A percentile compares a stretch with the other conserved stretches of the same genome.
Conservation (phyloP, 2,113 vertebrate genomes). For the Dendrocopos noguchii region DNA sequence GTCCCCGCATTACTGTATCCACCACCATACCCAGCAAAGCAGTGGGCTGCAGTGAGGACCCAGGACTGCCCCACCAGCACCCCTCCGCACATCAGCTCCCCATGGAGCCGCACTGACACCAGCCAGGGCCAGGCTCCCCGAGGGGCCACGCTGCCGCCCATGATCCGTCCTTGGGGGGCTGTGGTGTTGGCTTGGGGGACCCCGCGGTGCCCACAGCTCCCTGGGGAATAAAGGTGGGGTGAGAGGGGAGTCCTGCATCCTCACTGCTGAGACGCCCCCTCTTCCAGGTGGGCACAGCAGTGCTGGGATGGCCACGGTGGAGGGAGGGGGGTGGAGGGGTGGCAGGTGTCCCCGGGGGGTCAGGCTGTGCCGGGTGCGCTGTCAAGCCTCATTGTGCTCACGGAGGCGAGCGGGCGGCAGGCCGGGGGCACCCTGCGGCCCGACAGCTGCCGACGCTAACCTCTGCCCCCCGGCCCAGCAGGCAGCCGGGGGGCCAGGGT, state of each 20-base stretch:
- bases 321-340: neutral
- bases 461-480: slow-evolving; percentile 50
- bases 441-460: slow-evolving; percentile 68
- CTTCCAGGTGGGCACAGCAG: neutral
- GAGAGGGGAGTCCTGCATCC: neutral
- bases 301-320: neutral
- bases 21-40: slow-evolving; percentile 86
- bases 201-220: neutral
- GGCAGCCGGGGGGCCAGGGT: neutral
- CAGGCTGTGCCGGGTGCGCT: neutral
- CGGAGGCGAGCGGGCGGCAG: slow-evolving; percentile 34
- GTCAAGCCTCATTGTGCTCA: slow-evolving; percentile 65
- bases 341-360: neutral
- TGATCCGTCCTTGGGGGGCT: slow-evolving; percentile 27
- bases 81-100: slow-evolving; percentile 91
- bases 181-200: neutral
- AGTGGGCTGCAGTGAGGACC: slow-evolving; percentile 94
- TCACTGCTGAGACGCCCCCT: fast-evolving
- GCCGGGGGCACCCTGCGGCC: slow-evolving; percentile 33
- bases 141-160: slow-evolving; percentile 85
- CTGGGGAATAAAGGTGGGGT: neutral
- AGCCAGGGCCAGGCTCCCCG: slow-evolving; percentile 93
- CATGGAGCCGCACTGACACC: slow-evolving; percentile 88
- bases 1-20: fast-evolving
- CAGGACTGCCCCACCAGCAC: slow-evolving; percentile 89